Evolutionary conservation across 2,797 vertebrate genomes (phyloP).

Genomic region (Chelmon rostratus): DNA sequence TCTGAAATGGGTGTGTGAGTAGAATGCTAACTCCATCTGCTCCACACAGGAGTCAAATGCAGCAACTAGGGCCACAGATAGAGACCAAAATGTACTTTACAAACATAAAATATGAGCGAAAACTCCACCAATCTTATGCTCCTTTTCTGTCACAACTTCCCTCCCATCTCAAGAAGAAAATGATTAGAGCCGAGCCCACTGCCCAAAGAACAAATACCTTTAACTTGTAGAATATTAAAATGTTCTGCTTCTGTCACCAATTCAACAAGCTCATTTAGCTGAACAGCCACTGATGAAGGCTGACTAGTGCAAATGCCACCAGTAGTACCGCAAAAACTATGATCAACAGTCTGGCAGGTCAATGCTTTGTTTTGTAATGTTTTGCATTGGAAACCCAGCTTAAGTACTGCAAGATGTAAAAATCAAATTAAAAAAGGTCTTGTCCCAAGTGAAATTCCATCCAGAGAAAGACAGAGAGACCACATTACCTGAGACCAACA

Average conservation of each 20-base stretch:
- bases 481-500: constrained; percentile 16
- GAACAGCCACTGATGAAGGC: background rate
- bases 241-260: background rate
- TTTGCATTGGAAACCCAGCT: background rate
- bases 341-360: background rate
- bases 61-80: constrained; percentile 21
- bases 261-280: background rate
- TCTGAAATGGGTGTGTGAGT: constrained; percentile 38
- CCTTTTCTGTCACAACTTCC: background rate
- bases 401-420: background rate
- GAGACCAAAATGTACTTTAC: background rate
- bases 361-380: background rate
- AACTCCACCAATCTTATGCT: background rate
- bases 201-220: background rate
- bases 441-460: background rate
- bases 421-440: background rate
- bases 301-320: background rate
- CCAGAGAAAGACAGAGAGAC: background rate
- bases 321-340: background rate
- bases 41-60: constrained; percentile 7
- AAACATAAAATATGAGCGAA: background rate
- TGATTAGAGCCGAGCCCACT: background rate
- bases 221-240: background rate
- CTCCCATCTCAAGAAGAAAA: background rate
- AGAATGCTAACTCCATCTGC: constrained; percentile 37